Evolutionary conservation across 2,113 vertebrate genomes (phyloP).

Genomic region (Triplophysa siluroides): DNA sequence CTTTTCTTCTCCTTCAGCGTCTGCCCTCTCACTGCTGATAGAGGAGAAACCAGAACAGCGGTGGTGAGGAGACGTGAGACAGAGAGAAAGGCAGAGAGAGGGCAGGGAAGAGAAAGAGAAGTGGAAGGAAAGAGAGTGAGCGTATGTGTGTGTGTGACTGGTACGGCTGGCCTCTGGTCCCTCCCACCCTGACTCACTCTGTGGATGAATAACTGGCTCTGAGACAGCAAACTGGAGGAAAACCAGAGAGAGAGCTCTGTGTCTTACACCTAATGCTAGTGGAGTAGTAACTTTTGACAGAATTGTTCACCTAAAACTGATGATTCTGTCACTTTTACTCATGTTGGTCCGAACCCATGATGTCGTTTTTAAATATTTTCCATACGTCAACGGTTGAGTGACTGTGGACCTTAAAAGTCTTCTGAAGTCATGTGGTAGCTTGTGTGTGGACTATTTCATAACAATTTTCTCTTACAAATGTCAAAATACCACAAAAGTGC

Average conservation of each 20-base stretch:
- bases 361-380: no score
- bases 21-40: conserved; percentile 24
- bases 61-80: conserved; percentile 41
- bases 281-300: no score
- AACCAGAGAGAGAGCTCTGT: not conserved
- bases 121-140: conserved; percentile 16
- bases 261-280: no score
- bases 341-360: no score
- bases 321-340: no score
- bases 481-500: no score
- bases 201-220: conserved; percentile 76
- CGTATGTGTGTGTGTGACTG: conserved; percentile 68
- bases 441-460: no score
- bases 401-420: no score
- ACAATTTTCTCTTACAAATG: no score
- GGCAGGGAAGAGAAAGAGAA: conserved; percentile 49
- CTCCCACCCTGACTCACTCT: conserved; percentile 77
- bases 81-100: conserved; percentile 41
- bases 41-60: conserved; percentile 42
- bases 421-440: no score
- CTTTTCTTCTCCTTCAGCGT: not conserved
- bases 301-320: no score
- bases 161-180: conserved; percentile 75
- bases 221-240: conserved; percentile 49
- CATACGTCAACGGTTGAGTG: no score